These are phyloP conservation scores for Amblyraja radiata DNA, from an alignment of 2,797 vertebrate genomes.

Conservation along the genomic window DNA sequence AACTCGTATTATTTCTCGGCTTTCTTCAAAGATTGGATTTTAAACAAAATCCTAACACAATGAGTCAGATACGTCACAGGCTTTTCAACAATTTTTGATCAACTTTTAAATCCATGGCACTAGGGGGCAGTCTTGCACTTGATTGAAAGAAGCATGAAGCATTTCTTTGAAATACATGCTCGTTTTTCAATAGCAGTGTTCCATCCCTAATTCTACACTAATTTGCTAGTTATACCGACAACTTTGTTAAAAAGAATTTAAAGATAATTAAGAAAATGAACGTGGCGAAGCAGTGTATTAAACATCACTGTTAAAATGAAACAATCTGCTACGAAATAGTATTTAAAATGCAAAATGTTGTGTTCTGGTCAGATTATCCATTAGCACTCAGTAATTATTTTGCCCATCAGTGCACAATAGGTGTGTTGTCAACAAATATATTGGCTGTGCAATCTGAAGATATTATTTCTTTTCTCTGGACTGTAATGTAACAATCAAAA, in stretches of 20 bases:
- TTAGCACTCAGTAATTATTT: neutral
- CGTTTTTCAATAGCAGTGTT: neutral
- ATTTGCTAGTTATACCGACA: neutral
- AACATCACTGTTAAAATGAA: neutral
- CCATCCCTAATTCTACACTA: neutral
- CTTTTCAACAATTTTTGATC: neutral
- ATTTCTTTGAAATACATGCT: neutral
- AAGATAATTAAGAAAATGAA: neutral
- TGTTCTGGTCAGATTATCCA: neutral
- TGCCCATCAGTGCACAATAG: neutral
- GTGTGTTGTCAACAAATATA: neutral
- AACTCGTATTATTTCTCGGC: neutral
- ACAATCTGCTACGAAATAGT: neutral
- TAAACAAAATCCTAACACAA: neutral
- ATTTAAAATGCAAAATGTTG: neutral
- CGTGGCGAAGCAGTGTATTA: neutral
- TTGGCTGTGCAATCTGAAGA: neutral
- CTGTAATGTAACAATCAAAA: neutral
- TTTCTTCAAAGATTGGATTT: neutral
- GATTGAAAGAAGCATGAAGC: too few relatives aligned
- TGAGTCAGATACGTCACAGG: neutral
- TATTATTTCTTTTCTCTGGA: neutral
- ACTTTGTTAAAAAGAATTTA: neutral
- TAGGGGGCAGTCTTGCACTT: constrained; percentile 15
- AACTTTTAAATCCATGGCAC: neutral